phyloP scores from a whole-genome alignment of 2,113 vertebrate genomes.

The Alethe castanea region DNA sequence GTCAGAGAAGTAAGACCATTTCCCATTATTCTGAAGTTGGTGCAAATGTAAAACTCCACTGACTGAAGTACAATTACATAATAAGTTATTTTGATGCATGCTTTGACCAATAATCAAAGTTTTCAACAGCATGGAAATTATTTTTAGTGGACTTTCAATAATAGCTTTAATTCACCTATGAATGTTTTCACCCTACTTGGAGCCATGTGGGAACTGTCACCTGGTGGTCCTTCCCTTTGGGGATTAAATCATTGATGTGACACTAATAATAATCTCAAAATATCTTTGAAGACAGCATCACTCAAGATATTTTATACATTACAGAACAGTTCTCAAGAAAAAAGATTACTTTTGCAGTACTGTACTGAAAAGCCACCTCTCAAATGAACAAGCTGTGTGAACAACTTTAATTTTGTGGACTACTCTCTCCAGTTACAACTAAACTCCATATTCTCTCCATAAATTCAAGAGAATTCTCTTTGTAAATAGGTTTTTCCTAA shows the following conservation, averaged over 20 bases:
- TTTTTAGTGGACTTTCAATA: neutral
- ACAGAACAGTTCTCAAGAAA: neutral
- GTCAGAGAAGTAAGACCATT: neutral
- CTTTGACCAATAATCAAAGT: neutral
- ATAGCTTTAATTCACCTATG: neutral
- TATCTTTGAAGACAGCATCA: slow-evolving; percentile 12
- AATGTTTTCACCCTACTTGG: neutral
- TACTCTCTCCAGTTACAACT: slow-evolving; percentile 26
- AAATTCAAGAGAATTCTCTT: slow-evolving; percentile 38
- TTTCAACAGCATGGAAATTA: neutral
- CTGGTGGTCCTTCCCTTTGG: neutral
- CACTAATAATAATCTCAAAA: slow-evolving; percentile 9
- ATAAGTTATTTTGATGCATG: neutral
- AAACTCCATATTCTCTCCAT: neutral
- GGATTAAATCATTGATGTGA: neutral
- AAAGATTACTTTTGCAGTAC: neutral
- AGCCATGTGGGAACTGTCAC: neutral
- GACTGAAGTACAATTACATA: neutral
- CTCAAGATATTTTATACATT: slow-evolving; percentile 26
- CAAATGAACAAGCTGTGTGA: neutral
- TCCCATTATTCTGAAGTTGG: neutral
- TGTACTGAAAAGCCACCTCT: neutral
- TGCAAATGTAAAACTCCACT: neutral
- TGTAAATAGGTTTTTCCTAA: slow-evolving; percentile 9
- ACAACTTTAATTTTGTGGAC: slow-evolving; percentile 5